Percentiles rank a stretch among this genome's conserved stretches.
These are phyloP conservation scores for Phymorhynchus buccinoides DNA, from an alignment of 1,140 invertebrate species.

Conservation along the genomic window DNA sequence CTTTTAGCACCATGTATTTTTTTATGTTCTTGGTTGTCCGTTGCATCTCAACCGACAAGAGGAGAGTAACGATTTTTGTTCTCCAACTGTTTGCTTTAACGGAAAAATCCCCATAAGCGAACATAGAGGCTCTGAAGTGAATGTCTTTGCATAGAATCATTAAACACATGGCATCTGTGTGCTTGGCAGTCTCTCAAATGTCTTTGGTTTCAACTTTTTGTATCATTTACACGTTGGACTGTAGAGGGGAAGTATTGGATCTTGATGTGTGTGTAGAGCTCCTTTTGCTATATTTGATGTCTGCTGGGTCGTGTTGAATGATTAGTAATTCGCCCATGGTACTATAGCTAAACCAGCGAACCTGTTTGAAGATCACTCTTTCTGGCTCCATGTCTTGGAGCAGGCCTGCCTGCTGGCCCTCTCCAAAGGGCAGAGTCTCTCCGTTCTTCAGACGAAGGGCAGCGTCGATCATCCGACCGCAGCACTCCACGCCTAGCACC, in stretches of 20 bases:
- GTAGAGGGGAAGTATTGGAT: too few relatives aligned
- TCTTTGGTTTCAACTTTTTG: background rate
- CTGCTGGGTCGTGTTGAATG: background rate
- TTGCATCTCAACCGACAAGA: too few relatives aligned
- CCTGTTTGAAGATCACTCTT: slow-evolving; percentile 68
- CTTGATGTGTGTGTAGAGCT: too few relatives aligned
- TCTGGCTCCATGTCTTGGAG: slow-evolving; percentile 44
- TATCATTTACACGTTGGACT: too few relatives aligned
- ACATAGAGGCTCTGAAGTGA: too few relatives aligned
- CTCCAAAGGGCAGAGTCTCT: slow-evolving; percentile 44
- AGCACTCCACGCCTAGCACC: slow-evolving; percentile 66
- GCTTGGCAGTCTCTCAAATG: background rate
- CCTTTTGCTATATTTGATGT: too few relatives aligned
- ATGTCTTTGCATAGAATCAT: background rate
- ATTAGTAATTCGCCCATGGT: background rate
- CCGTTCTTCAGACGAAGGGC: slow-evolving; percentile 59
- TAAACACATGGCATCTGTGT: background rate
- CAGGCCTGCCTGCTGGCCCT: slow-evolving; percentile 43
- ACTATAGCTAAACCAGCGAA: slow-evolving; percentile 36
- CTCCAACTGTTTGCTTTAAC: too few relatives aligned
- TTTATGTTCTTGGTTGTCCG: too few relatives aligned
- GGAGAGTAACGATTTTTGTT: too few relatives aligned
- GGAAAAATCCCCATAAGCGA: too few relatives aligned
- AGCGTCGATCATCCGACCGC: slow-evolving; percentile 62
- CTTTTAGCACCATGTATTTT: too few relatives aligned